phyloP scores from a whole-genome alignment of 2,113 vertebrate species.

The Rutilus rutilus region DNA sequence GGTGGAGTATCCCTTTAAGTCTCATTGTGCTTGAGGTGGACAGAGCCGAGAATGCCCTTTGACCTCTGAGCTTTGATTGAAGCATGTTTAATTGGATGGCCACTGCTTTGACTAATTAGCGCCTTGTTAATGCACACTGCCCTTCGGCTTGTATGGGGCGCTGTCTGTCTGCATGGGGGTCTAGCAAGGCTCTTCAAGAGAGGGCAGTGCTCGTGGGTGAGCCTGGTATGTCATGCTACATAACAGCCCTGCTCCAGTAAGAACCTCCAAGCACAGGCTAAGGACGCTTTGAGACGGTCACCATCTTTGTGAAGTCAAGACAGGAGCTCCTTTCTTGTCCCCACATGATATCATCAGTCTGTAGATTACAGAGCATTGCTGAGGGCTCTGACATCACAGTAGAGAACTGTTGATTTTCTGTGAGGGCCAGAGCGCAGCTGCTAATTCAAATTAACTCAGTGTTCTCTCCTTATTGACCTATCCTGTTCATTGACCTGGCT shows the following conservation, averaged over 20 bases:
- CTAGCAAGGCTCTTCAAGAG: conserved; percentile 60
- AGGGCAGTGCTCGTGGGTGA: conserved; percentile 64
- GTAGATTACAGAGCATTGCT: conserved; percentile 52
- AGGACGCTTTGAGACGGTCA: conserved; percentile 56
- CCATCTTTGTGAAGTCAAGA: conserved; percentile 61
- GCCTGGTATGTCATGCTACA: conserved; percentile 62
- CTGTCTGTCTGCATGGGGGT: conserved; percentile 56
- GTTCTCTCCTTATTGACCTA: conserved; percentile 69
- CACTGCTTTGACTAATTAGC: conserved; percentile 78
- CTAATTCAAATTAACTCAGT: conserved; percentile 76
- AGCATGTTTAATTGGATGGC: conserved; percentile 77
- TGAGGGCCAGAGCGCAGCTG: conserved; percentile 69
- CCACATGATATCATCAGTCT: conserved; percentile 37
- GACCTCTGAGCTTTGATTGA: conserved; percentile 73
- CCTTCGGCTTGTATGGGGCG: conserved; percentile 60
- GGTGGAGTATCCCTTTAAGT: not conserved
- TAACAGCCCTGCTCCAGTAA: conserved; percentile 55
- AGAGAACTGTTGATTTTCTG: conserved; percentile 28
- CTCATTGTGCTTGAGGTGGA: conserved; percentile 37
- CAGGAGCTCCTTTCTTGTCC: conserved; percentile 43
- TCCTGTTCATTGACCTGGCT: conserved; percentile 57
- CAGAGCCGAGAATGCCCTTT: conserved; percentile 63
- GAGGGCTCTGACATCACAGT: not conserved
- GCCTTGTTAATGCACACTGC: conserved; percentile 67
- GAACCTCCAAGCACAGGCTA: conserved; percentile 37